Conservation (phyloP, 2,888 invertebrate genomes). For the Caenorhabditis macrosperma region DNA sequence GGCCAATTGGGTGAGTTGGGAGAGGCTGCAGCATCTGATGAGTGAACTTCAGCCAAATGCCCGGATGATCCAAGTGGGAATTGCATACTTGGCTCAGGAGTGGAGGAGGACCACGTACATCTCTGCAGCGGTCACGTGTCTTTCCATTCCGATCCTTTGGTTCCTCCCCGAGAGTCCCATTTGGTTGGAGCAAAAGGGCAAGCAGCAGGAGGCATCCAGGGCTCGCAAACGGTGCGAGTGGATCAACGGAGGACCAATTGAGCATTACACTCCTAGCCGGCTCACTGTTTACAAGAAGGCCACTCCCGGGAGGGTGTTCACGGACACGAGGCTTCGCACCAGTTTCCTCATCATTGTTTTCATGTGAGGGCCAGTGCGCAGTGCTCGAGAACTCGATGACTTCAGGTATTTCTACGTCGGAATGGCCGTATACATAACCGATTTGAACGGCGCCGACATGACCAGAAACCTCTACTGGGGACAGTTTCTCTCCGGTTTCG, state of each 20-base stretch:
- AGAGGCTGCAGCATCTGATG: not conserved
- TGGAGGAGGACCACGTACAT: slow-evolving; percentile 42
- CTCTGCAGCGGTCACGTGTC: slow-evolving; percentile 25
- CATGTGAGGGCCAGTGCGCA: slow-evolving; percentile 33
- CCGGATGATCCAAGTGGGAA: slow-evolving; percentile 46
- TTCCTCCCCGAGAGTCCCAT: slow-evolving; percentile 55
- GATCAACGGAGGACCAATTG: slow-evolving; percentile 1
- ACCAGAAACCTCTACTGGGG: slow-evolving; percentile 52
- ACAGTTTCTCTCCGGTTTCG: slow-evolving; percentile 50
- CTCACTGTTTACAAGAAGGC: slow-evolving; percentile 25
- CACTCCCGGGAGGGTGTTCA: slow-evolving; percentile 20
- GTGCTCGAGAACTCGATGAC: not conserved
- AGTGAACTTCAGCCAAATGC: slow-evolving; percentile 48
- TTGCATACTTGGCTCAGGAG: slow-evolving; percentile 44
- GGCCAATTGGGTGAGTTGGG: slow-evolving; percentile 45
- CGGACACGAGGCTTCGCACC: slow-evolving; percentile 11
- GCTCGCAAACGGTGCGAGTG: slow-evolving; percentile 23
- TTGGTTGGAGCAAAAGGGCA: slow-evolving; percentile 50
- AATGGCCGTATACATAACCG: slow-evolving; percentile 53
- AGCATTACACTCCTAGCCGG: slow-evolving; percentile 3
- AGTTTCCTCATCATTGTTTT: slow-evolving; percentile 40
- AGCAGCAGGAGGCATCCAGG: slow-evolving; percentile 19
- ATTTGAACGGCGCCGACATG: slow-evolving; percentile 60
- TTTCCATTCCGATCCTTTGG: slow-evolving; percentile 43
- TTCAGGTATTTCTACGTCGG: slow-evolving; percentile 54